Evolutionary conservation across 2,888 invertebrate genomes (phyloP).

Genomic region (Orthosia incerta): DNA sequence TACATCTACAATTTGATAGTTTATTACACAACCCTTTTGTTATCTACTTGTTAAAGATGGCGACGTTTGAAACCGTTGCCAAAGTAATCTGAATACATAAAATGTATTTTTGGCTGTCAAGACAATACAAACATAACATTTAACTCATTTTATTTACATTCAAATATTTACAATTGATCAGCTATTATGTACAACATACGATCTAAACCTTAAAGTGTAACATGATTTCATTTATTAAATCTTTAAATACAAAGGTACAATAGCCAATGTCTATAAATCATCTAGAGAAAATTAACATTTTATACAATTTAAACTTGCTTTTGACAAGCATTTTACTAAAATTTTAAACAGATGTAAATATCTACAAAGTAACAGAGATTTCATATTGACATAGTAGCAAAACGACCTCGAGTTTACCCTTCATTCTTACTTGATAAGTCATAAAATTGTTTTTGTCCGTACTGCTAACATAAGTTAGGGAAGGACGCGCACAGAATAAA

Average conservation of each 20-base stretch:
- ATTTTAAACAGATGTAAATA: slow-evolving; percentile 64
- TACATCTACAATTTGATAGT: slow-evolving; percentile 87
- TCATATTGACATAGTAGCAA: slow-evolving; percentile 60
- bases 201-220: slow-evolving; percentile 61
- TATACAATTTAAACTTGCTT: slow-evolving; percentile 73
- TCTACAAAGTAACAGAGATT: slow-evolving; percentile 67
- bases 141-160: slow-evolving; percentile 75
- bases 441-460: slow-evolving; percentile 70
- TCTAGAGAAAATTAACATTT: slow-evolving; percentile 70
- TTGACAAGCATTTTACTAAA: slow-evolving; percentile 71
- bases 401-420: slow-evolving; percentile 58
- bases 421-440: slow-evolving; percentile 67
- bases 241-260: slow-evolving; percentile 67
- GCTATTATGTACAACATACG: slow-evolving; percentile 73
- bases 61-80: slow-evolving; percentile 70
- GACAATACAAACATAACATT: slow-evolving; percentile 76
- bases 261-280: slow-evolving; percentile 71
- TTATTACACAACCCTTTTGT: slow-evolving; percentile 89
- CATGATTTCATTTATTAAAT: slow-evolving; percentile 61
- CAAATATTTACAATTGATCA: slow-evolving; percentile 74
- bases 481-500: slow-evolving; percentile 66
- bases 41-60: slow-evolving; percentile 81
- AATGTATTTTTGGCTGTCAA: slow-evolving; percentile 80
- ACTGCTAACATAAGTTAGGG: slow-evolving; percentile 58
- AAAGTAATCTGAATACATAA: slow-evolving; percentile 73